Conservation (phyloP, 35 echinoderm and acorn worm genomes). For the Ophiothrix spiculata region DNA sequence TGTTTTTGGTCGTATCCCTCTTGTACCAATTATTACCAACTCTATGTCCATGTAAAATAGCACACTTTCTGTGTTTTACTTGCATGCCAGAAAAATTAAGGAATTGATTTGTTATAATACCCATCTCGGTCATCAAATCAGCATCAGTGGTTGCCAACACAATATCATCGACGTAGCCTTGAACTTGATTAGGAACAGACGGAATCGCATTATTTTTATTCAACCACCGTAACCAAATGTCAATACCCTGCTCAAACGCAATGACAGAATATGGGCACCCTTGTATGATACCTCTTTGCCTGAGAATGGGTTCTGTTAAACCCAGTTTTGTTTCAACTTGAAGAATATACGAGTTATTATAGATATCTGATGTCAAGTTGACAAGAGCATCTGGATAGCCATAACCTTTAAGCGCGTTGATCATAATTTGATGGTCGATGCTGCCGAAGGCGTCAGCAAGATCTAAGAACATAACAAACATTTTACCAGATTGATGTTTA, state of each 20-base stretch:
- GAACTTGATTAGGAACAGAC: neutral
- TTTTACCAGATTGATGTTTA: slow-evolving; percentile 4
- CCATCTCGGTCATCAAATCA: neutral
- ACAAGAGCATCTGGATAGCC: neutral
- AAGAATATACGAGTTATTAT: neutral
- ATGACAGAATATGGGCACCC: neutral
- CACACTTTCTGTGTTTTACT: neutral
- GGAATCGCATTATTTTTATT: neutral
- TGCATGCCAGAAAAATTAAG: neutral
- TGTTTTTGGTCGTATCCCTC: neutral
- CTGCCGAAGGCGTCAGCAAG: neutral
- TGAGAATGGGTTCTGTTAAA: neutral
- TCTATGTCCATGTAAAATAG: neutral
- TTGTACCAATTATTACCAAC: neutral
- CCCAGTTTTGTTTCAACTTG: neutral
- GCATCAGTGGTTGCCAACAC: neutral
- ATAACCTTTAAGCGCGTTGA: neutral
- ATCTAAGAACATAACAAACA: neutral
- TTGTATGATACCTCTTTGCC: neutral
- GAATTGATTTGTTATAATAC: neutral
- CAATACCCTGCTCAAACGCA: slow-evolving; percentile 8
- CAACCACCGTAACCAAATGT: neutral
- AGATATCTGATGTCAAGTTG: neutral
- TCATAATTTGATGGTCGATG: neutral
- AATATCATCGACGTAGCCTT: neutral